Conservation (phyloP, 2,113 vertebrate species). For the Istiophorus platypterus region DNA sequence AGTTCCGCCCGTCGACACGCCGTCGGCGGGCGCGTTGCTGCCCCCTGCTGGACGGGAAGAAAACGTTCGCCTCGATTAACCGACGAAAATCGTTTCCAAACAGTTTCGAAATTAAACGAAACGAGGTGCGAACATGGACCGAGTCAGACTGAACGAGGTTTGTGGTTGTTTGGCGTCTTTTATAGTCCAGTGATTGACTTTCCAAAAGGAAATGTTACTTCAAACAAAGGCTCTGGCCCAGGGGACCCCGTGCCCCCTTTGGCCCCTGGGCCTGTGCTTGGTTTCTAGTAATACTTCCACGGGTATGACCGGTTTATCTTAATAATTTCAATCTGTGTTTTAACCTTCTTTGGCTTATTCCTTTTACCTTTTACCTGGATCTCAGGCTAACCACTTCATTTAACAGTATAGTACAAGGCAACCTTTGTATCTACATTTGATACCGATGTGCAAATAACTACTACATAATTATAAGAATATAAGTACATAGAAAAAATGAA, state of each 20-base stretch:
- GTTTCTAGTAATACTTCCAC: no score
- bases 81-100: background rate
- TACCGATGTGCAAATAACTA: background rate
- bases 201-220: no score
- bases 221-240: no score
- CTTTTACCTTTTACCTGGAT: background rate
- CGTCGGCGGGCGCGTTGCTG: constrained; percentile 2
- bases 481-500: background rate
- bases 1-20: background rate
- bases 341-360: no score
- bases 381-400: no score
- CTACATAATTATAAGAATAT: background rate
- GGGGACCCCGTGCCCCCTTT: no score
- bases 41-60: constrained; percentile 50
- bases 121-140: no score
- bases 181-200: background rate
- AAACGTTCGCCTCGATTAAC: background rate
- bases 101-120: background rate
- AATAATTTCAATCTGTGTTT: no score
- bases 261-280: no score
- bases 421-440: background rate
- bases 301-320: background rate
- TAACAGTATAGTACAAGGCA: no score
- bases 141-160: background rate
- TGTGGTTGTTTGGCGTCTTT: background rate